These are phyloP conservation scores for Zoanthus sansibaricus DNA, from an alignment of 92 coral and sea anemone genomes.

Conservation along the genomic window DNA sequence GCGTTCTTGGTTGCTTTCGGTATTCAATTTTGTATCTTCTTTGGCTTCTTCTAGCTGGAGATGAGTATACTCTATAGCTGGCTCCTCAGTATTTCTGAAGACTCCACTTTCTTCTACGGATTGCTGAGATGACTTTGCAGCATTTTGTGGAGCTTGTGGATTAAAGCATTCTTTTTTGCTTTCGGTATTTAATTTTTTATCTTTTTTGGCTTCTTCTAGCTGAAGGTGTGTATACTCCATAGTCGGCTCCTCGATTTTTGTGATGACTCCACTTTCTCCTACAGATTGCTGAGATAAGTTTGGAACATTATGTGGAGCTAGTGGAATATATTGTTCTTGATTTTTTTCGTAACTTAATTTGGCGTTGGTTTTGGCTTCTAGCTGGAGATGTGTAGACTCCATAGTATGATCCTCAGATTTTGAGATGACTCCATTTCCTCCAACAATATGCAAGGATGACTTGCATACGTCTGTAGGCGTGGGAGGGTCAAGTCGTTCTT, in stretches of 20 bases:
- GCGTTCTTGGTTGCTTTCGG: background rate
- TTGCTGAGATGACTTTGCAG: background rate
- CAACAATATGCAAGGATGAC: conserved; percentile 9
- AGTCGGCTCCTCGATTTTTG: no score
- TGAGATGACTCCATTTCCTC: conserved; percentile 11
- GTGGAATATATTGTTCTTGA: no score
- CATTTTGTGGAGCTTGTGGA: background rate
- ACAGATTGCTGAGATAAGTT: no score
- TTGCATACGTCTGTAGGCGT: background rate
- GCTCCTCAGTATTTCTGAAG: no score
- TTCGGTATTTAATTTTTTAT: background rate
- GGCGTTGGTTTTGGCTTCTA: no score
- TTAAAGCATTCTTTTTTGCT: background rate
- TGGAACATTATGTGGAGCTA: no score
- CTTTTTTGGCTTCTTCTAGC: background rate
- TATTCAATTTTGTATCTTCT: background rate
- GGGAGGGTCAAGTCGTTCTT: background rate
- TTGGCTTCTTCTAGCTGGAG: background rate
- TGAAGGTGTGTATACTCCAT: background rate
- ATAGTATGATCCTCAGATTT: background rate
- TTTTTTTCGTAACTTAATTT: no score
- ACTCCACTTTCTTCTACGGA: background rate
- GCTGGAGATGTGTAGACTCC: no score
- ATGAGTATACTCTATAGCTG: no score
- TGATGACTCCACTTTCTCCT: no score